Evolutionary conservation across 2,797 vertebrate species (phyloP), one percentile per base, ranked within the genome.

Genomic region (Chaetodon trifasciatus): DNA sequence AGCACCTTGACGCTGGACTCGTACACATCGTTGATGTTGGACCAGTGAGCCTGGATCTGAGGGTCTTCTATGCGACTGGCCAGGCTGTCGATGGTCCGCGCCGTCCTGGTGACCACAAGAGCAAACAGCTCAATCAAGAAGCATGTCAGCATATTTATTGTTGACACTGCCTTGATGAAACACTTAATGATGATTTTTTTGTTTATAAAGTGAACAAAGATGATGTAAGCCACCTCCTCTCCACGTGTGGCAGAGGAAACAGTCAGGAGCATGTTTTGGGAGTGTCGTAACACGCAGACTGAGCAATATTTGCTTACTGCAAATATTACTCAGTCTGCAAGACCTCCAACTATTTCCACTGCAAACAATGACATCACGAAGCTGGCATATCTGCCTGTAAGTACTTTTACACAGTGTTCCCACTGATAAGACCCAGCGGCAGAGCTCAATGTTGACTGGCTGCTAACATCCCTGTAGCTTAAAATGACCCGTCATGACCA

Each of bases 31-130:
- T 97, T 99, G 78, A 99, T 99, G 86, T 98, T 99, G 70, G 98
- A 99, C 98, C 98, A 99, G 79, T 99, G 98, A 28, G 98, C 98
- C 89, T 99, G 98, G 84, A 99, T 98, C 95, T 99, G 98, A 11
- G 98, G 98, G 88, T 99, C 98, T 78, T 99, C 98, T 11, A 99
- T 97, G 15, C 97, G 96, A 84, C 97, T 98, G 3, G 98, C 98
- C 87, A 99, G 93, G 76, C 96, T 98, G 93, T 99, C 98, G 46
- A 99, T 98, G 72, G 95, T 94, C 44, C 95, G 90, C 0, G 96
- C 96, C 0, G 95, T 96, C 88, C 96, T 96, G 86, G 40, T 9
- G 37, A 53, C 35, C 9, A 58, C 49, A 64, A 4, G 35, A 3
- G 3, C 0, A 37, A 21, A 67, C 17, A 12, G 35, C 13, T 46